phyloP scores from a whole-genome alignment of 2,888 invertebrate species.

The Blastobasis adustella region DNA sequence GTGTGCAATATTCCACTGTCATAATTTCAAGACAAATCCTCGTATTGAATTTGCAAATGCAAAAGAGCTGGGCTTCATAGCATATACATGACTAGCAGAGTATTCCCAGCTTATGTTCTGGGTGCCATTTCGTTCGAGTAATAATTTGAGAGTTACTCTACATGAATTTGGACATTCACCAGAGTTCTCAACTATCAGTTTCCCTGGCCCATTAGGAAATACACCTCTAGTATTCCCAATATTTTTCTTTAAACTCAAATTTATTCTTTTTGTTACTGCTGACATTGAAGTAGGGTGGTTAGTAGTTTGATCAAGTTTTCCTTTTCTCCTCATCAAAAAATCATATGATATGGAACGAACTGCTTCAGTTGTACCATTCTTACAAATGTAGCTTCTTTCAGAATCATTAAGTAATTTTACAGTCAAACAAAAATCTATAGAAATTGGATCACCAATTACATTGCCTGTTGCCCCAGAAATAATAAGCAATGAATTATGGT shows the following conservation, averaged over 20 bases:
- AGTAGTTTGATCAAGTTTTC: slow-evolving; percentile 40
- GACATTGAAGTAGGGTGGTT: slow-evolving; percentile 41
- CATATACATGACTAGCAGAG: slow-evolving; percentile 77
- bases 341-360: slow-evolving; percentile 54
- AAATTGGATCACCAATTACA: slow-evolving; percentile 77
- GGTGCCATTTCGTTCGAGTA: slow-evolving; percentile 70
- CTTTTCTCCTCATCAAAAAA: slow-evolving; percentile 42
- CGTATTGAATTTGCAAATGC: slow-evolving; percentile 76
- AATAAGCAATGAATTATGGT: slow-evolving; percentile 78
- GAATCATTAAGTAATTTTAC: slow-evolving; percentile 74
- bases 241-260: slow-evolving; percentile 72
- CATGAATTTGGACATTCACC: slow-evolving; percentile 82
- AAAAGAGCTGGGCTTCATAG: slow-evolving; percentile 83
- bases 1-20: slow-evolving; percentile 82
- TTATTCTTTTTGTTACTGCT: slow-evolving; percentile 59
- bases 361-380: slow-evolving; percentile 74
- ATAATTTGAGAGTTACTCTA: slow-evolving; percentile 75
- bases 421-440: slow-evolving; percentile 73
- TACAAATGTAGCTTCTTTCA: slow-evolving; percentile 74
- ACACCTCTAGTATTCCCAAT: slow-evolving; percentile 73
- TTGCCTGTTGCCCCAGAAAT: slow-evolving; percentile 82
- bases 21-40: slow-evolving; percentile 88
- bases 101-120: slow-evolving; percentile 77
- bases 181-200: slow-evolving; percentile 80
- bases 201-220: slow-evolving; percentile 76